Evolutionary conservation across 2,113 vertebrate genomes (phyloP).

Genomic region (Gambusia affinis): DNA sequence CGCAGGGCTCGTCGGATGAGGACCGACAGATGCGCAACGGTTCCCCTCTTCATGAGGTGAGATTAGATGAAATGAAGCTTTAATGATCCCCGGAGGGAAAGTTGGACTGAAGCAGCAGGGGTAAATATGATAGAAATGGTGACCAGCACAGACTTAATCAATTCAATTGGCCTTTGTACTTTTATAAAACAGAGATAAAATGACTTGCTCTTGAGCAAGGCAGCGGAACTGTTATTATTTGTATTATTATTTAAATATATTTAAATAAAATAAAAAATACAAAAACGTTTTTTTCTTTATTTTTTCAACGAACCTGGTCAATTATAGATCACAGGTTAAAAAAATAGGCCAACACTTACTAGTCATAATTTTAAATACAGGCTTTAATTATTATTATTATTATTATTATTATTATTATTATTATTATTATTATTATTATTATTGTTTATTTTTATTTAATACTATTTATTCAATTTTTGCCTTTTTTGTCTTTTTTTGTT

Average conservation of each 20-base stretch:
- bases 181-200: background rate
- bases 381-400: background rate
- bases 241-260: background rate
- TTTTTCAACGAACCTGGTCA: too few relatives aligned
- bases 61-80: slow-evolving; percentile 59
- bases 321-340: background rate
- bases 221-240: background rate
- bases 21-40: slow-evolving; percentile 74
- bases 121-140: slow-evolving; percentile 30
- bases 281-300: too few relatives aligned
- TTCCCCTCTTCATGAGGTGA: slow-evolving; percentile 76
- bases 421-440: too few relatives aligned
- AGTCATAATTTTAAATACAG: background rate
- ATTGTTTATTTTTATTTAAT: too few relatives aligned
- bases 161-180: background rate
- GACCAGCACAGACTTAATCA: slow-evolving; percentile 19
- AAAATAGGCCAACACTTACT: background rate
- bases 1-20: slow-evolving; percentile 70
- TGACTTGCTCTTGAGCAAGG: background rate
- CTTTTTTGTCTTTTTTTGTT: too few relatives aligned
- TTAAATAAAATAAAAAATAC: too few relatives aligned
- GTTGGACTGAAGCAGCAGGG: slow-evolving; percentile 29
- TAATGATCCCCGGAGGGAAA: slow-evolving; percentile 52
- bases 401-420: too few relatives aligned
- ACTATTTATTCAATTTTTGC: too few relatives aligned